Percentiles rank a stretch among this genome's conserved stretches.
These are phyloP conservation scores for Corythoichthys haematopterus DNA, from an alignment of 2,113 vertebrate genomes.

Conservation along the genomic window DNA sequence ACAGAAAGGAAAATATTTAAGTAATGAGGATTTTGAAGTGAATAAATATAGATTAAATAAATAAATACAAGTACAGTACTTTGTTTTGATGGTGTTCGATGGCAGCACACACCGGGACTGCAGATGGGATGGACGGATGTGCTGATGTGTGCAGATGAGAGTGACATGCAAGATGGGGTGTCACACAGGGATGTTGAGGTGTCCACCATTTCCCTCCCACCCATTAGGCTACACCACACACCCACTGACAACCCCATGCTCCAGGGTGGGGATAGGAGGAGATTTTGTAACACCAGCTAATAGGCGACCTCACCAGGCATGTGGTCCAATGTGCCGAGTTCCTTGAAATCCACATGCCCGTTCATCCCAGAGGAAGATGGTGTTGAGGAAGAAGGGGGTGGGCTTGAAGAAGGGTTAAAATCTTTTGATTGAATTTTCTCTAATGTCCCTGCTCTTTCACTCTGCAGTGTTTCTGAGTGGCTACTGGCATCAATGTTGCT, in stretches of 20 bases:
- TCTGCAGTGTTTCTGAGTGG: constrained; percentile 15
- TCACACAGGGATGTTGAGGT: constrained; percentile 60
- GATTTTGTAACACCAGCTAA: constrained; percentile 73
- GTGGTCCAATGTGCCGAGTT: constrained; percentile 78
- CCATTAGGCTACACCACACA: constrained; percentile 20
- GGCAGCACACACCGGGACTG: constrained; percentile 47
- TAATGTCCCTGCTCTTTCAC: neutral
- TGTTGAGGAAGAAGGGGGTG: constrained; percentile 17
- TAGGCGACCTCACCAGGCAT: constrained; percentile 92
- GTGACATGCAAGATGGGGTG: constrained; percentile 29
- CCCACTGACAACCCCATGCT: constrained; percentile 28
- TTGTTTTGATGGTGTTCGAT: constrained; percentile 32
- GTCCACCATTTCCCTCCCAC: constrained; percentile 72
- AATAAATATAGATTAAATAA: constrained; percentile 8
- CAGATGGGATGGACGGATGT: constrained; percentile 43
- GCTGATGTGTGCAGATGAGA: constrained; percentile 32
- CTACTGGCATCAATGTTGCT: constrained; percentile 46
- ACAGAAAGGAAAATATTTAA: constrained; percentile 6
- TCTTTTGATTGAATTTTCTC: constrained; percentile 28
- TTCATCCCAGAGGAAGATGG: constrained; percentile 68
- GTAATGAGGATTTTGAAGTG: constrained; percentile 18
- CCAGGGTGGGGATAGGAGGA: constrained; percentile 44
- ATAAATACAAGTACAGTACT: constrained; percentile 47
- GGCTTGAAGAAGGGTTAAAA: constrained; percentile 19
- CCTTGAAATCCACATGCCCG: constrained; percentile 78